phyloP scores from a whole-genome alignment of 2,888 invertebrate species.

The Drosophila mettleri region DNA sequence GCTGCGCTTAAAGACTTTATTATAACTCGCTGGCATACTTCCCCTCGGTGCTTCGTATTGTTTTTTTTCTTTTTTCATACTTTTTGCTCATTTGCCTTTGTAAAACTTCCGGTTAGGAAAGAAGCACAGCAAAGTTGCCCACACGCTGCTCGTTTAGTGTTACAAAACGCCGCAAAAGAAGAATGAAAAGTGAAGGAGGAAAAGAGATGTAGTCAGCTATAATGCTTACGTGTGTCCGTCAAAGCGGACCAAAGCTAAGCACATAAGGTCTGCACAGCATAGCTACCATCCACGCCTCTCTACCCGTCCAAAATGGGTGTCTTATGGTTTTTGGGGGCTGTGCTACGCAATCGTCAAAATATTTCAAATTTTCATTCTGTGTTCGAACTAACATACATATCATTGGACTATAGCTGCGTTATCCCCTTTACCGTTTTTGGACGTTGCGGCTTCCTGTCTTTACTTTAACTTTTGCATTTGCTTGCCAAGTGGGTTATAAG shows the following conservation, averaged over 20 bases:
- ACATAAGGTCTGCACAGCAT: slow-evolving; percentile 8
- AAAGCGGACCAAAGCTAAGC: slow-evolving; percentile 36
- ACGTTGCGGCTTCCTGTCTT: slow-evolving; percentile 57
- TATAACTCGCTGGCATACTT: slow-evolving; percentile 51
- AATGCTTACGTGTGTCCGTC: slow-evolving; percentile 68
- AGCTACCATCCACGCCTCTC: not conserved
- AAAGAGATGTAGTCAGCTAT: slow-evolving; percentile 20
- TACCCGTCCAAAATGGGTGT: not conserved
- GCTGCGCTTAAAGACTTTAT: slow-evolving; percentile 49
- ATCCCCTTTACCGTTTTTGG: slow-evolving; percentile 58
- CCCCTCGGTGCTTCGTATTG: slow-evolving; percentile 27
- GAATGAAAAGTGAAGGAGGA: not conserved
- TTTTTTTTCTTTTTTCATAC: slow-evolving; percentile 49
- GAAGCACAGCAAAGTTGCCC: slow-evolving; percentile 62
- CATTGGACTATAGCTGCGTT: slow-evolving; percentile 33
- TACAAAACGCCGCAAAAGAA: slow-evolving; percentile 53
- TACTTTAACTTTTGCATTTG: slow-evolving; percentile 14
- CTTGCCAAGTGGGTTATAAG: slow-evolving; percentile 45
- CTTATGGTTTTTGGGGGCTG: slow-evolving; percentile 20
- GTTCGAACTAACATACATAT: slow-evolving; percentile 1
- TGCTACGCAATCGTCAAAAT: slow-evolving; percentile 70
- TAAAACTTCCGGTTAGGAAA: slow-evolving; percentile 76
- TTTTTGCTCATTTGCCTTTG: slow-evolving; percentile 78
- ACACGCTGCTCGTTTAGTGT: slow-evolving; percentile 71
- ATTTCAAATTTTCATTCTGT: slow-evolving; percentile 59